Percentiles rank a stretch among this genome's conserved stretches.
phyloP scores from a whole-genome alignment of 2,888 invertebrate species.

The Oscheius sp. region DNA sequence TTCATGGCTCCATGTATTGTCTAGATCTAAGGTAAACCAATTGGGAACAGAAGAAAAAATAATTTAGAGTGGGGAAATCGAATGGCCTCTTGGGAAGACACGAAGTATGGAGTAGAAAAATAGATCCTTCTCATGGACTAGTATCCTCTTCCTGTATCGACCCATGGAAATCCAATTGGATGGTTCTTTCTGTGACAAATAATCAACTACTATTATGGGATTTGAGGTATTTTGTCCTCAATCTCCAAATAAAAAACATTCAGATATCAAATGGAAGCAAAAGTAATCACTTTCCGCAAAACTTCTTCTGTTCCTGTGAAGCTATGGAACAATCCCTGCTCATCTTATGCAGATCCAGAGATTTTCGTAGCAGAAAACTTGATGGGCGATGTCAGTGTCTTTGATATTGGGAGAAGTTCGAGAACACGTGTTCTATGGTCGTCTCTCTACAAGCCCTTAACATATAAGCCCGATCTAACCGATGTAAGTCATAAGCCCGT shows the following conservation, averaged over 20 bases:
- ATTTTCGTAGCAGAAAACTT: slow-evolving; percentile 34
- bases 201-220: slow-evolving; percentile 59
- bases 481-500: slow-evolving; percentile 1
- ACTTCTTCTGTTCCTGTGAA: slow-evolving; percentile 1
- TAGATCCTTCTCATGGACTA: slow-evolving; percentile 37
- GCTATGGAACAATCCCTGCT: slow-evolving; percentile 27
- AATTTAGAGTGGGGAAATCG: slow-evolving; percentile 9
- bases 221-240: slow-evolving; percentile 41
- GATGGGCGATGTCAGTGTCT: slow-evolving; percentile 42
- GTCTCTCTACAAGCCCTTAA: not conserved
- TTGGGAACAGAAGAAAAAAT: not conserved
- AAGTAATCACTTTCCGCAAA: not conserved
- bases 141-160: slow-evolving; percentile 62
- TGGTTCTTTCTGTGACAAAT: slow-evolving; percentile 58
- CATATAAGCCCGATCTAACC: not conserved
- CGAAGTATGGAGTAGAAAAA: slow-evolving; percentile 46
- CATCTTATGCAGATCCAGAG: slow-evolving; percentile 29
- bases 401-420: slow-evolving; percentile 23
- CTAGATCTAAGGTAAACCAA: slow-evolving; percentile 54
- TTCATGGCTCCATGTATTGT: slow-evolving; percentile 61
- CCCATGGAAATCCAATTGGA: slow-evolving; percentile 62
- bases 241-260: not conserved
- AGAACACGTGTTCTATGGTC: slow-evolving; percentile 9
- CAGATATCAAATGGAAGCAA: slow-evolving; percentile 26
- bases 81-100: slow-evolving; percentile 42